Evolutionary conservation across 2,888 invertebrate genomes (phyloP), one percentile per base, ranked within the genome.

Genomic region (Brachyptera risi): DNA sequence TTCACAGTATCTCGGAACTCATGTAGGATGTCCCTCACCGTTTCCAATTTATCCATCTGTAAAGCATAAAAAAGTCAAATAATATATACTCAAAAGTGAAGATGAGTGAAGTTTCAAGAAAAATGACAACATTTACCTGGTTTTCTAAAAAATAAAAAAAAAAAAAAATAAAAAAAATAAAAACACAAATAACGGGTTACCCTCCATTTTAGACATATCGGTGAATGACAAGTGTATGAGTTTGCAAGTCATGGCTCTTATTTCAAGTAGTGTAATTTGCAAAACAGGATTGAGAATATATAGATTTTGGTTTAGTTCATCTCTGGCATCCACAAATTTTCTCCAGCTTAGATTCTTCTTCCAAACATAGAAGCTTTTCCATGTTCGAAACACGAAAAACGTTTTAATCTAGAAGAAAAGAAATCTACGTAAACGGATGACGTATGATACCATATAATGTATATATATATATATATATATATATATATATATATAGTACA

Each of bases 321-420:
- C 77, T 63, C 83, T 79, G 1, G 86, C 82, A 19, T 77, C 75
- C 31, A 76, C 78, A 58, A 83, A 83, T 73, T 92, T 93, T 62
- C 82, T 81, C 70, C 81, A 85, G 38, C 83, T 75, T 26, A 94
- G 83, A 15, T 84, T 84, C 72, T 87, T 88, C 61, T 83, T 80
- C 92, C 92, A 92, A 0, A 87, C 83, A 69, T 84, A 87, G 72
- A 92, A 91, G 0, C 88, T 86, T 75, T 93, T 90, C 88, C 89
- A 89, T 63, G 82, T 78, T 13, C 86, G 81, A 70, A 86, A 90
- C 26, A 82, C 76, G 49, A 77, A 79, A 71, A 90, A 89, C 50
- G 84, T 82, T 66, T 83, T 85, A 49, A 89, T 86, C 79, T 84
- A 72, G 5, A 68, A 67, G n/a, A 23, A n/a, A n/a, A n/a, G n/a